A percentile compares a stretch with the other conserved stretches of the same genome.
phyloP scores from a whole-genome alignment of 2,888 invertebrate species.

The Pardosa pseudoannulata region DNA sequence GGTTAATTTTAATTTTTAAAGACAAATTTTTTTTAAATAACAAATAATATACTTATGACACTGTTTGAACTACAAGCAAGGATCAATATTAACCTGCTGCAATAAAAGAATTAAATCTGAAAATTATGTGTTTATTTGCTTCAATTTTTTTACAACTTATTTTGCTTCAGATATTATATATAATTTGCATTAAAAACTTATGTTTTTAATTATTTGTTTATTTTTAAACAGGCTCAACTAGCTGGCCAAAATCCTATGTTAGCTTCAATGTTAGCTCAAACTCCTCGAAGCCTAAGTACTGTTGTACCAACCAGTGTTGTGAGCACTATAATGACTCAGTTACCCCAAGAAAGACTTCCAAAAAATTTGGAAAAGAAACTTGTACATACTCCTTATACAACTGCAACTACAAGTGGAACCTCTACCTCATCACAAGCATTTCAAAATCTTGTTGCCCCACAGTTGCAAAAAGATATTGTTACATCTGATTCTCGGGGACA shows the following conservation, averaged over 20 bases:
- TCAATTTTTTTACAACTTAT: no score
- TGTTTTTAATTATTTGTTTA: no score
- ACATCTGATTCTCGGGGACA: constrained; percentile 56
- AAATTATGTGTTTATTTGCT: no score
- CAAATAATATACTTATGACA: no score
- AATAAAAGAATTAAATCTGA: no score
- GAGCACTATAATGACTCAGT: constrained; percentile 76
- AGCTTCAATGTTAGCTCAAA: constrained; percentile 87
- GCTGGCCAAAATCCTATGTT: constrained; percentile 81
- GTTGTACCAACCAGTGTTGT: constrained; percentile 73
- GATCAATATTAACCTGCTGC: no score
- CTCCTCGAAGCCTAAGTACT: constrained; percentile 79
- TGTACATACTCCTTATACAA: constrained; percentile 73
- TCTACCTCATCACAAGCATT: constrained; percentile 35
- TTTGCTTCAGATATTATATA: no score
- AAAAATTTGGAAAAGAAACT: constrained; percentile 76
- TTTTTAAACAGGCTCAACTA: constrained; percentile 51
- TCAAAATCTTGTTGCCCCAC: constrained; percentile 16
- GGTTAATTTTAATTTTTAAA: no score
- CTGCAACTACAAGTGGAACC: constrained; percentile 11
- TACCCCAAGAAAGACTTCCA: constrained; percentile 81
- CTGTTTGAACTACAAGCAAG: no score
- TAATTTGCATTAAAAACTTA: no score
- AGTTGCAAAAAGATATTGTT: constrained; percentile 57
- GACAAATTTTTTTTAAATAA: no score